Percentiles rank a stretch among this genome's conserved stretches.
These are phyloP conservation scores for Sepioteuthis lessoniana DNA, from an alignment of 2,888 invertebrate genomes.

Conservation along the genomic window DNA sequence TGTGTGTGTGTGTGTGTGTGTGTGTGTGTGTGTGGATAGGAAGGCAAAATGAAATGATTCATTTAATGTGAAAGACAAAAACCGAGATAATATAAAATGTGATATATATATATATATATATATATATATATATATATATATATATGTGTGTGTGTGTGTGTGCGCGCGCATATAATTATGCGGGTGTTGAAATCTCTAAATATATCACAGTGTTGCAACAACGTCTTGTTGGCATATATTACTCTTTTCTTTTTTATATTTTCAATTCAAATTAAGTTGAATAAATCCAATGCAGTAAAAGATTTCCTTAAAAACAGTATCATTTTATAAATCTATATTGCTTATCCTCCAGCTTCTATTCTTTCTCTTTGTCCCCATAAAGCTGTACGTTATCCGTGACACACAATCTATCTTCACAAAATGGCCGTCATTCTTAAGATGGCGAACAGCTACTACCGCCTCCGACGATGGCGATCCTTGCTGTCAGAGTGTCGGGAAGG, in stretches of 20 bases:
- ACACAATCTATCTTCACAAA: neutral
- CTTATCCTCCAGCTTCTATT: neutral
- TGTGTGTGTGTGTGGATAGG: too few relatives aligned
- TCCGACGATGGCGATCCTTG: neutral
- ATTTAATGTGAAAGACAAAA: too few relatives aligned
- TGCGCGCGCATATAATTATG: too few relatives aligned
- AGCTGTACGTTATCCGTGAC: neutral
- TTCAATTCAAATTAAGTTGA: too few relatives aligned
- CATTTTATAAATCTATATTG: neutral
- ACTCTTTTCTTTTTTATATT: too few relatives aligned
- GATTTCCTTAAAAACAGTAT: neutral
- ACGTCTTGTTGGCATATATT: too few relatives aligned
- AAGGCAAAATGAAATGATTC: too few relatives aligned
- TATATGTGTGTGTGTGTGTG: neutral
- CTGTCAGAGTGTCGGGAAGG: neutral
- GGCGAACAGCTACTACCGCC: neutral
- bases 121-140: neutral
- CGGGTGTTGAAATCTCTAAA: too few relatives aligned
- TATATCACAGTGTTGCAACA: too few relatives aligned
- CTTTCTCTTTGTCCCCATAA: neutral
- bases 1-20: too few relatives aligned
- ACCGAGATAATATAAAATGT: too few relatives aligned
- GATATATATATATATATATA: too few relatives aligned
- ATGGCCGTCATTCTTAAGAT: neutral
- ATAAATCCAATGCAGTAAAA: neutral